These are phyloP conservation scores for Pardosa pseudoannulata DNA, from an alignment of 2,888 invertebrate genomes.

Conservation along the genomic window DNA sequence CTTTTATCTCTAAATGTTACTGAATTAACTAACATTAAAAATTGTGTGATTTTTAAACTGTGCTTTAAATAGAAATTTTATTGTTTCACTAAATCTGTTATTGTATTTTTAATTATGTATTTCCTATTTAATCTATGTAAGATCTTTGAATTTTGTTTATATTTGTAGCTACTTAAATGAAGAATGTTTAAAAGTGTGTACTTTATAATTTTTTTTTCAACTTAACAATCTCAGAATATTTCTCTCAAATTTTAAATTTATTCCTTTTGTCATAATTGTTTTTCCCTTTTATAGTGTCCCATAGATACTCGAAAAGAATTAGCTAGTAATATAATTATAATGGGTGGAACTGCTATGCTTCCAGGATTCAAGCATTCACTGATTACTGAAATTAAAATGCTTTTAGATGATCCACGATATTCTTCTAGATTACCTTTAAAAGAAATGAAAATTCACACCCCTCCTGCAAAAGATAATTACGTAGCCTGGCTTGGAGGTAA, in stretches of 20 bases:
- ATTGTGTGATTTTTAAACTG: too few relatives aligned
- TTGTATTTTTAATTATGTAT: too few relatives aligned
- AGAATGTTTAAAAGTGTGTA: neutral
- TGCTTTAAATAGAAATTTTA: too few relatives aligned
- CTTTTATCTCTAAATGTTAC: too few relatives aligned
- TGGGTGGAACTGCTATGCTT: slow-evolving; percentile 90
- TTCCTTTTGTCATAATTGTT: too few relatives aligned
- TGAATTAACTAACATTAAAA: too few relatives aligned
- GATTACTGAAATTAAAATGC: slow-evolving; percentile 85
- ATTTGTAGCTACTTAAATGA: too few relatives aligned
- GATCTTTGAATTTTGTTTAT: too few relatives aligned
- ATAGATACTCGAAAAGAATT: slow-evolving; percentile 87
- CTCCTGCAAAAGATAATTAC: slow-evolving; percentile 89
- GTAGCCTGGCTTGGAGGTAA: slow-evolving; percentile 90
- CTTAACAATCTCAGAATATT: neutral
- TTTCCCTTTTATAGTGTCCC: slow-evolving; percentile 82
- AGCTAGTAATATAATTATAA: slow-evolving; percentile 89
- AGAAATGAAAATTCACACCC: slow-evolving; percentile 87
- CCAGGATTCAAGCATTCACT: slow-evolving; percentile 90
- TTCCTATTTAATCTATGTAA: too few relatives aligned
- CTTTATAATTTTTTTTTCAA: neutral
- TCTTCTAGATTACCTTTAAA: slow-evolving; percentile 83
- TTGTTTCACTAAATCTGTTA: too few relatives aligned
- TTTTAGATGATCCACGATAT: slow-evolving; percentile 79
- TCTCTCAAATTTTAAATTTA: neutral